Evolutionary conservation across 2,888 invertebrate genomes (phyloP).

Genomic region (Drosophila sordidapex): DNA sequence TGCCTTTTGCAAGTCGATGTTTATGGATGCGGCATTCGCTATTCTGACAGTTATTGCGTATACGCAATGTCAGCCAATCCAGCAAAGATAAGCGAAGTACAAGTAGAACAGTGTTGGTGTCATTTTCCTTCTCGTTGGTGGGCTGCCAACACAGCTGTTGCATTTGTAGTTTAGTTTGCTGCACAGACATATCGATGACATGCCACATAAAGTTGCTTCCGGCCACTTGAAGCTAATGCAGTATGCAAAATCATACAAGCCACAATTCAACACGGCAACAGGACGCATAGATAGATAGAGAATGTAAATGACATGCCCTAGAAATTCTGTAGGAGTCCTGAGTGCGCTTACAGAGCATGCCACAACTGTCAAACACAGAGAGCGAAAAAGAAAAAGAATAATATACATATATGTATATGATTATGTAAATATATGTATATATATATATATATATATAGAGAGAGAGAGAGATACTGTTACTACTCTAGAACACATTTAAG

Average conservation of each 20-base stretch:
- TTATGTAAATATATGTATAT: too few relatives aligned
- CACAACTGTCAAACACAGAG: neutral
- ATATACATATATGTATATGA: neutral
- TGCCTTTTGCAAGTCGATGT: neutral
- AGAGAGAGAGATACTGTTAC: neutral
- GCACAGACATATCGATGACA: slow-evolving; percentile 31
- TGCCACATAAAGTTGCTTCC: slow-evolving; percentile 37
- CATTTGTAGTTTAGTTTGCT: slow-evolving; percentile 10
- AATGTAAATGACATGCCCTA: neutral
- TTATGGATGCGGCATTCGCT: neutral
- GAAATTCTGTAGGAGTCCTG: neutral
- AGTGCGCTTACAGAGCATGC: neutral
- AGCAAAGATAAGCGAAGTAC: slow-evolving; percentile 1
- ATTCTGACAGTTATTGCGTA: slow-evolving; percentile 37
- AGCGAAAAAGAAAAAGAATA: neutral
- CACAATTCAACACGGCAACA: neutral
- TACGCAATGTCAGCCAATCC: slow-evolving; percentile 19
- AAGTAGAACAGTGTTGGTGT: neutral
- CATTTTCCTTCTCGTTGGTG: neutral
- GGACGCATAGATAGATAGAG: neutral
- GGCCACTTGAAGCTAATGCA: slow-evolving; percentile 47
- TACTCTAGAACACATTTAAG: neutral
- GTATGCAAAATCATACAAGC: slow-evolving; percentile 36
- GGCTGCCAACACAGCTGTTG: slow-evolving; percentile 2
- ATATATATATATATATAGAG: neutral